A percentile compares a stretch with the other conserved stretches of the same genome.
phyloP scores from a whole-genome alignment of 1,140 invertebrate genomes.

The Heliothis subflexa region DNA sequence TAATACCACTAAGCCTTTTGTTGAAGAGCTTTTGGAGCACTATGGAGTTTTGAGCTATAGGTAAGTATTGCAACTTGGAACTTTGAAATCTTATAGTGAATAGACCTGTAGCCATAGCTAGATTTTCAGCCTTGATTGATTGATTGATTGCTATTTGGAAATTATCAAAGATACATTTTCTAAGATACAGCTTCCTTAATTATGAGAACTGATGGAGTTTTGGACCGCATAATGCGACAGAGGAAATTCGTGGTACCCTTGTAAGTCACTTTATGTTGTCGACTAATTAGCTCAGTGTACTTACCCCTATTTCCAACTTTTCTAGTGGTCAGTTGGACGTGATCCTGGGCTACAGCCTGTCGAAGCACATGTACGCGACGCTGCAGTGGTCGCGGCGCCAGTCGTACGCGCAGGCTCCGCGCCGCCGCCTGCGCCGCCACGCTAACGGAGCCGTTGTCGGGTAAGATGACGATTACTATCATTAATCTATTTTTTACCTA shows the following conservation, averaged over 20 bases:
- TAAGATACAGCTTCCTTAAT: too few species aligned
- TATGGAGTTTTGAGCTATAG: constrained; percentile 87
- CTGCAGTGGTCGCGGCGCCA: constrained; percentile 88
- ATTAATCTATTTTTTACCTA: too few species aligned
- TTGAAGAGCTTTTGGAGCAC: constrained; percentile 87
- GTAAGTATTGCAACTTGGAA: background rate
- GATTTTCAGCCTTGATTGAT: too few species aligned
- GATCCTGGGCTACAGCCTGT: constrained; percentile 91
- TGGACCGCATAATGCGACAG: too few species aligned
- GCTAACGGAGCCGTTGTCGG: constrained; percentile 52
- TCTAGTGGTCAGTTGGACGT: constrained; percentile 94
- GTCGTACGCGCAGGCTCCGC: constrained; percentile 86
- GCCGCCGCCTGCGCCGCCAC: constrained; percentile 50
- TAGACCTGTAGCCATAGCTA: too few species aligned
- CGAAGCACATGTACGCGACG: constrained; percentile 88
- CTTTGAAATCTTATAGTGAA: too few species aligned
- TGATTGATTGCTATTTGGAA: too few species aligned
- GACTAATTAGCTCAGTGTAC: background rate
- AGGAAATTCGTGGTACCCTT: too few species aligned
- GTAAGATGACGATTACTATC: constrained; percentile 43
- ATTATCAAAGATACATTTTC: too few species aligned
- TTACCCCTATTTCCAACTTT: background rate
- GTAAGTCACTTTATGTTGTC: too few species aligned
- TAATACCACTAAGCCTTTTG: constrained; percentile 89
- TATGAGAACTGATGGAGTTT: too few species aligned